Percentiles rank a stretch among this genome's conserved stretches.
Conservation (phyloP, 1,140 invertebrate species). For the Bathynomus jamesi region DNA sequence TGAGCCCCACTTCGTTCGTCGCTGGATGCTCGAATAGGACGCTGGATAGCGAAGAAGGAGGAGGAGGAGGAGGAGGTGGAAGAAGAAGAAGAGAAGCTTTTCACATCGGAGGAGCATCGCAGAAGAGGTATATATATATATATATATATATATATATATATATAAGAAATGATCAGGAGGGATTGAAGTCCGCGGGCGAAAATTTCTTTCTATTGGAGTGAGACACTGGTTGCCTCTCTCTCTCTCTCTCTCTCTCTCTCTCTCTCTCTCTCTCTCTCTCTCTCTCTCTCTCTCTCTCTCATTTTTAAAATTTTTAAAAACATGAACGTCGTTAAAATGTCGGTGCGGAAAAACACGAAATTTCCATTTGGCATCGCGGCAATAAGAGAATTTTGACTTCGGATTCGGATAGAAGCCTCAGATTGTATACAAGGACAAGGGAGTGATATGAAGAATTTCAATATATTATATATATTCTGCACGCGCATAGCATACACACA, state of each 20-base stretch:
- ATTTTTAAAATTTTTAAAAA: slow-evolving; percentile 24
- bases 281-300: not conserved
- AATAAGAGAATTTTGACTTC: not conserved
- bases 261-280: not conserved
- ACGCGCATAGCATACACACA: not conserved
- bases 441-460: not conserved
- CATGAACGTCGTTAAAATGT: slow-evolving; percentile 31
- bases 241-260: not conserved
- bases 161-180: too few relatives aligned
- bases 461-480: not conserved
- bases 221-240: not conserved
- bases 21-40: too few relatives aligned
- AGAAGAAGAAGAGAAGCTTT: not conserved
- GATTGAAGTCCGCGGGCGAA: too few relatives aligned
- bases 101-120: not conserved
- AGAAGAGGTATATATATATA: not conserved
- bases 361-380: slow-evolving; percentile 27
- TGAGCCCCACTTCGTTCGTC: too few relatives aligned
- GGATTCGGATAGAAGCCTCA: not conserved
- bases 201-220: too few relatives aligned
- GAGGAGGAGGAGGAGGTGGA: not conserved
- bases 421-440: not conserved
- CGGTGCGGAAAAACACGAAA: slow-evolving; percentile 27
- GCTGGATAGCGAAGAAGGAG: not conserved
- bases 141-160: not conserved